A percentile compares a stretch with the other conserved stretches of the same genome.
These are phyloP conservation scores for Dastarcus helophoroides DNA, from an alignment of 2,888 invertebrate genomes.

Conservation along the genomic window DNA sequence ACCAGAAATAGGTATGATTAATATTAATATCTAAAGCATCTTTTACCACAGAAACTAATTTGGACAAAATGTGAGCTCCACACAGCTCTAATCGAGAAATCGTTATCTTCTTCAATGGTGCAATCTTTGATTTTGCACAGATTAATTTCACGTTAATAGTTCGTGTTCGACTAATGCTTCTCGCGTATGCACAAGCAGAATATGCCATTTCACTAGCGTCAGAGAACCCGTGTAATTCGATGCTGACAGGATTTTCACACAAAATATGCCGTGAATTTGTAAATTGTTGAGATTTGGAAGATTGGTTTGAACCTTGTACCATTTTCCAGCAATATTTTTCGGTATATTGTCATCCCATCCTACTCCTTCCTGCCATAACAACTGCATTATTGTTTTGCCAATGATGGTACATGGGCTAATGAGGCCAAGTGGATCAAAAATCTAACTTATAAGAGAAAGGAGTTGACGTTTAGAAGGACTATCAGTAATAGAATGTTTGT, in stretches of 20 bases:
- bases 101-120: conserved; percentile 15
- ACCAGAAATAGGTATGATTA: conserved; percentile 11
- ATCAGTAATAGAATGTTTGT: no score
- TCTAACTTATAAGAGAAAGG: conserved; percentile 14
- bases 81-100: conserved; percentile 16
- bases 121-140: conserved; percentile 17
- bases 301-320: conserved; percentile 11
- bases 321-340: conserved; percentile 8
- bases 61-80: conserved; percentile 13
- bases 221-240: conserved; percentile 20
- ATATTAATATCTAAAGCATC: conserved; percentile 1
- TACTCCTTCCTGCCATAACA: conserved; percentile 15
- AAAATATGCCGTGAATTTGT: conserved; percentile 12
- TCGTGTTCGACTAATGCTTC: conserved; percentile 10
- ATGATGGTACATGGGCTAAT: conserved; percentile 14
- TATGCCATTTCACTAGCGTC: conserved; percentile 16
- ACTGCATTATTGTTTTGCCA: conserved; percentile 18
- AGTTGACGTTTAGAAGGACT: conserved; percentile 15
- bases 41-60: conserved; percentile 7
- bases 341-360: conserved; percentile 17
- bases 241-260: not conserved
- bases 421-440: conserved; percentile 19
- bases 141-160: conserved; percentile 7
- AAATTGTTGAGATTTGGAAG: conserved; percentile 8
- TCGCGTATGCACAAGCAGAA: conserved; percentile 15